Percentiles rank a stretch among this genome's conserved stretches.
phyloP scores from a whole-genome alignment of 2,797 vertebrate species.

The Yasuhikotakia modesta region DNA sequence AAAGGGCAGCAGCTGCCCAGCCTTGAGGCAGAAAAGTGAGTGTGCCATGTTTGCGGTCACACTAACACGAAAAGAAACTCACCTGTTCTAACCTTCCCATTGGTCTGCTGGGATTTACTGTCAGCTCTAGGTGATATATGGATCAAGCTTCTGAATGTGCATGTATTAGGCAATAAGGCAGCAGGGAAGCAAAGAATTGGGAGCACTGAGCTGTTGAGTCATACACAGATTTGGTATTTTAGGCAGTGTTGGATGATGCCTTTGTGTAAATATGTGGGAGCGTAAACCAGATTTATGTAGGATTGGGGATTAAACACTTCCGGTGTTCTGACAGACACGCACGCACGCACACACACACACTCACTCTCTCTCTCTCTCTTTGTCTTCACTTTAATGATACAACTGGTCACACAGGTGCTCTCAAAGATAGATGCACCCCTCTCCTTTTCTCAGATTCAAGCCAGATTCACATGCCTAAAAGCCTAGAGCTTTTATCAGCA shows the following conservation, averaged over 20 bases:
- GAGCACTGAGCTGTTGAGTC: not conserved
- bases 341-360: too few species aligned
- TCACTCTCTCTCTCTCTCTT: too few species aligned
- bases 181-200: conserved; percentile 14
- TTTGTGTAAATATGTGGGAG: not conserved
- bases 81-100: conserved; percentile 25
- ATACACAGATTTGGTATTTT: conserved; percentile 4
- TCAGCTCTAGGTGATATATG: conserved; percentile 15
- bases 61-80: conserved; percentile 2
- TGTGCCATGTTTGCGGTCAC: conserved; percentile 10
- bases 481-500: not conserved
- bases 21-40: not conserved
- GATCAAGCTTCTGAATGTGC: not conserved
- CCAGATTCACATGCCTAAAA: conserved; percentile 8
- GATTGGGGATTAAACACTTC: conserved; percentile 17
- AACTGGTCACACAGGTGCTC: too few species aligned
- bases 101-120: conserved; percentile 22
- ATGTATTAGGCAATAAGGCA: conserved; percentile 30
- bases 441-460: not conserved
- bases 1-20: conserved; percentile 23
- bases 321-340: not conserved
- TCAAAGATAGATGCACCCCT: too few species aligned
- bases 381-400: too few species aligned
- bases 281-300: not conserved
- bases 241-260: not conserved